phyloP scores from a whole-genome alignment of 2,113 vertebrate species.

The Opisthocomus hoazin region DNA sequence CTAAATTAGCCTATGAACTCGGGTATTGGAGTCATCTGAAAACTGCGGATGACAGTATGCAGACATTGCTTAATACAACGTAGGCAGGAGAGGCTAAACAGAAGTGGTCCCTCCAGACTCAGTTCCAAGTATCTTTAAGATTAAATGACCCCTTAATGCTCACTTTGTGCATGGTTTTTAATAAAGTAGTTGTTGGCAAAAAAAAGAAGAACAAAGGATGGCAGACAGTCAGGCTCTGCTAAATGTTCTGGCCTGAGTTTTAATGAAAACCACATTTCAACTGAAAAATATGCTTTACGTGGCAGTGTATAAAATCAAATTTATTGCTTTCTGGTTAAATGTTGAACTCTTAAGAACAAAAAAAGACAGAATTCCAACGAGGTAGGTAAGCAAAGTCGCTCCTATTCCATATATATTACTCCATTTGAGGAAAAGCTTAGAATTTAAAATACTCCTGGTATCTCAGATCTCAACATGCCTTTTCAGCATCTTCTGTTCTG shows the following conservation, averaged over 20 bases:
- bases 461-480: background rate
- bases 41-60: background rate
- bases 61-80: background rate
- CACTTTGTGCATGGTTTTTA: background rate
- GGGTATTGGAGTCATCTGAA: background rate
- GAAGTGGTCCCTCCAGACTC: background rate
- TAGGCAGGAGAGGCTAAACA: background rate
- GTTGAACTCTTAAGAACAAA: background rate
- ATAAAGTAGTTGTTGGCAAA: constrained; percentile 63
- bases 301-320: constrained; percentile 70
- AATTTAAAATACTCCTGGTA: background rate
- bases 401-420: background rate
- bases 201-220: constrained; percentile 66
- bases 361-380: background rate
- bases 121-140: constrained; percentile 15
- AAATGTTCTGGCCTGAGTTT: constrained; percentile 75
- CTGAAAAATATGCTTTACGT: constrained; percentile 78
- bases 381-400: background rate
- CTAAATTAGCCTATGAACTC: background rate
- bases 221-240: constrained; percentile 77
- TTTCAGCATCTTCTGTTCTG: background rate
- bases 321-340: constrained; percentile 52
- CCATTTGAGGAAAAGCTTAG: background rate
- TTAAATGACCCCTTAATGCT: background rate
- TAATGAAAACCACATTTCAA: constrained; percentile 88